Percentiles rank a stretch among this genome's conserved stretches.
phyloP scores from a whole-genome alignment of 2,888 invertebrate genomes.

The Drosophila pegasa region DNA sequence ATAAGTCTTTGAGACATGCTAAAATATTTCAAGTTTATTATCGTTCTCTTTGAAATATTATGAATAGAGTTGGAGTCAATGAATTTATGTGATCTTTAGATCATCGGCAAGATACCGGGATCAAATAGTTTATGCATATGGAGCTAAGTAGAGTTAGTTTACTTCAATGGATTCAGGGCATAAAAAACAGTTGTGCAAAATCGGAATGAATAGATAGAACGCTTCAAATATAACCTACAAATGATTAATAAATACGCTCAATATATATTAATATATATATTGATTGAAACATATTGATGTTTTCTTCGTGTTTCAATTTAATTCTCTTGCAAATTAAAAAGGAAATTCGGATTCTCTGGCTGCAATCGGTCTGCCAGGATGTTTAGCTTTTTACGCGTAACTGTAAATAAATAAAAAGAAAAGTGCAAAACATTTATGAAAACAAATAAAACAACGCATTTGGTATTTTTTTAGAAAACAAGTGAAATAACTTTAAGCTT shows the following conservation, averaged over 20 bases:
- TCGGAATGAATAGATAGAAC: slow-evolving; percentile 34
- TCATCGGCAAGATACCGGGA: too few species aligned
- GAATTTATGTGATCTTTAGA: too few species aligned
- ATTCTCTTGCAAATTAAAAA: slow-evolving; percentile 39
- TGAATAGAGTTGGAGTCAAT: too few species aligned
- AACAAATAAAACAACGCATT: slow-evolving; percentile 27
- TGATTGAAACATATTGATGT: background rate
- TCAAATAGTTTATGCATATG: too few species aligned
- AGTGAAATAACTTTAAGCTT: slow-evolving; percentile 33
- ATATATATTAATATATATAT: background rate
- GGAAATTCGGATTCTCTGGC: slow-evolving; percentile 38
- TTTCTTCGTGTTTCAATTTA: background rate
- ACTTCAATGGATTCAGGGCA: background rate
- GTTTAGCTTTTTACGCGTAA: slow-evolving; percentile 62
- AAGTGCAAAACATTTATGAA: slow-evolving; percentile 19
- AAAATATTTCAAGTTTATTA: too few species aligned
- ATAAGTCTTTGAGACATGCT: too few species aligned
- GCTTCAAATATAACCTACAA: slow-evolving; percentile 27
- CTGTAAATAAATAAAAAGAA: slow-evolving; percentile 61
- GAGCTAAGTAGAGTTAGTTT: too few species aligned
- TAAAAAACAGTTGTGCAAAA: slow-evolving; percentile 17
- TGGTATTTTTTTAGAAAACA: slow-evolving; percentile 16
- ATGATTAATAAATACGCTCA: background rate
- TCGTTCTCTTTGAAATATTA: too few species aligned
- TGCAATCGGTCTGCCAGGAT: slow-evolving; percentile 63